phyloP scores from a whole-genome alignment of 2,797 vertebrate genomes.

The Phoeniculus purpureus region DNA sequence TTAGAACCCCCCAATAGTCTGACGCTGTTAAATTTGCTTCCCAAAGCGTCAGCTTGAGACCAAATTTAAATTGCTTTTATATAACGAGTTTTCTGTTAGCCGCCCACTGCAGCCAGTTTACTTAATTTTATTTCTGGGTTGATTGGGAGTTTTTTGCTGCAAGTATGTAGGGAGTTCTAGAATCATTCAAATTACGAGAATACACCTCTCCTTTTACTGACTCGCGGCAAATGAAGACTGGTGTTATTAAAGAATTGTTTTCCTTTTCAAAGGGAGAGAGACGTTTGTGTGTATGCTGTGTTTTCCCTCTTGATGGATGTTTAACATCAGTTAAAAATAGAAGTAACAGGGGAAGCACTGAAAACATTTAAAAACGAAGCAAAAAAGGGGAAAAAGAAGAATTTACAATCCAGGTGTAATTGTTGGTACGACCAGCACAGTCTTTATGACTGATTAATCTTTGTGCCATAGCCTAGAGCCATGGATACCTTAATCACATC shows the following conservation, averaged over 20 bases:
- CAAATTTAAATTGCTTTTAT: background rate
- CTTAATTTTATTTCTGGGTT: background rate
- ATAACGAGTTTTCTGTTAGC: background rate
- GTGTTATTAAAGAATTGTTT: background rate
- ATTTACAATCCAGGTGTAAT: background rate
- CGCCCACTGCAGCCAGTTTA: background rate
- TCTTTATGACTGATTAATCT: background rate
- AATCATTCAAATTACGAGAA: background rate
- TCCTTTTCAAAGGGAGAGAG: background rate
- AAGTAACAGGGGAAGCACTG: background rate
- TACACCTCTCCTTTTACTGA: background rate
- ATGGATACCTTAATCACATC: background rate
- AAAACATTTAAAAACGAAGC: background rate
- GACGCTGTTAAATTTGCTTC: background rate
- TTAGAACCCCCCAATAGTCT: fast-evolving
- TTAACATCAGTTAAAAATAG: background rate
- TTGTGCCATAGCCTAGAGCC: background rate
- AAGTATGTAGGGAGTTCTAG: background rate
- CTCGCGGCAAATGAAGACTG: background rate
- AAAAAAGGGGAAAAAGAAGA: background rate
- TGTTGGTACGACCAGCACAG: background rate
- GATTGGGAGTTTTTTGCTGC: no score
- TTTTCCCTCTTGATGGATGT: background rate
- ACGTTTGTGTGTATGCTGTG: fast-evolving
- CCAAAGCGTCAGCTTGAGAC: background rate